Evolutionary conservation across 2,888 invertebrate species (phyloP).

Genomic region (Clanis bilineata): DNA sequence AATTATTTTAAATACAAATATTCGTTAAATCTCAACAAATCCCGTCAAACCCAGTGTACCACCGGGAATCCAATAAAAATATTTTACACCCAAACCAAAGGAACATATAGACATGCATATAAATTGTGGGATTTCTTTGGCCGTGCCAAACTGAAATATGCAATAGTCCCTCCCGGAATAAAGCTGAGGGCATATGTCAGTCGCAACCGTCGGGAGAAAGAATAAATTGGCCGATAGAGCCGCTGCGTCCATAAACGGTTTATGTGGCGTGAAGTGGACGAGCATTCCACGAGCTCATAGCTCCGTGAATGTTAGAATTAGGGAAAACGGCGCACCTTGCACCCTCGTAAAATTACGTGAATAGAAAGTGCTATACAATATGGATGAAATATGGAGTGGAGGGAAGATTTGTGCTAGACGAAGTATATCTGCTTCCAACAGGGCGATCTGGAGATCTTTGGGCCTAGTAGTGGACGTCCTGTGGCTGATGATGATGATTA

Average conservation of each 20-base stretch:
- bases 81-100: neutral
- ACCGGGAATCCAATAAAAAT: neutral
- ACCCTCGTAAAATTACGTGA: slow-evolving; percentile 8
- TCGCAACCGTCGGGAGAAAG: slow-evolving; percentile 32
- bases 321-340: slow-evolving; percentile 26
- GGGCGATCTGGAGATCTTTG: too few relatives aligned
- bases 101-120: neutral
- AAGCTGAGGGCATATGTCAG: slow-evolving; percentile 42
- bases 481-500: too few relatives aligned
- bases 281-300: slow-evolving; percentile 41
- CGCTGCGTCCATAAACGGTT: slow-evolving; percentile 66
- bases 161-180: slow-evolving; percentile 38
- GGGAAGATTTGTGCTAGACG: neutral
- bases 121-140: slow-evolving; percentile 8
- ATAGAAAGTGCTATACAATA: neutral
- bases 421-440: too few relatives aligned
- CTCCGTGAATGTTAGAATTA: slow-evolving; percentile 40
- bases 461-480: too few relatives aligned
- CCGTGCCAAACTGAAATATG: slow-evolving; percentile 29
- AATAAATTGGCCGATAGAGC: slow-evolving; percentile 46
- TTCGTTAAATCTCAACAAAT: neutral
- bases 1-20: neutral
- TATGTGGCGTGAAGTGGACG: slow-evolving; percentile 67
- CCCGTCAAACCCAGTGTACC: neutral
- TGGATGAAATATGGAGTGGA: neutral